phyloP scores from a whole-genome alignment of 2,888 invertebrate genomes.

The Furcula furcula region DNA sequence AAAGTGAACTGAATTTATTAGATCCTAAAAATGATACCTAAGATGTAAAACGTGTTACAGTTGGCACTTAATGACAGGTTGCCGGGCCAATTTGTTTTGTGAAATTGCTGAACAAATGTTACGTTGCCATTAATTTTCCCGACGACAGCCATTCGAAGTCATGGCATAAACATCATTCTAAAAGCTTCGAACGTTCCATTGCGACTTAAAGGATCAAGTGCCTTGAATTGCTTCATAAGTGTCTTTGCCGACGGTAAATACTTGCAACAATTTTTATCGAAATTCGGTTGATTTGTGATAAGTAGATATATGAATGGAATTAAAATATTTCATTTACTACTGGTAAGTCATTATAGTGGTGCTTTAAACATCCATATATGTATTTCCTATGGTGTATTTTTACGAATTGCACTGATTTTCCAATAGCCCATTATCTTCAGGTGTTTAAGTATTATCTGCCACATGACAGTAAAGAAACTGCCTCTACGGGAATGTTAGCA shows the following conservation, averaged over 20 bases:
- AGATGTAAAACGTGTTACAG: conserved; percentile 40
- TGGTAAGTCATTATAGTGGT: no score
- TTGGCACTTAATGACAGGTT: conserved; percentile 39
- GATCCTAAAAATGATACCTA: conserved; percentile 40
- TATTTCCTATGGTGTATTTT: no score
- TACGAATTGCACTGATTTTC: no score
- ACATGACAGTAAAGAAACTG: no score
- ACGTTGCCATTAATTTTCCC: conserved; percentile 57
- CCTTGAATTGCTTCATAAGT: conserved; percentile 55
- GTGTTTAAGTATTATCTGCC: no score
- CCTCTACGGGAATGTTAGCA: no score
- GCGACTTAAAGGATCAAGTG: conserved; percentile 52
- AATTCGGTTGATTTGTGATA: conserved; percentile 19
- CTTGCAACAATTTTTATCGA: conserved; percentile 28
- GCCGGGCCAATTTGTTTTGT: conserved; percentile 46
- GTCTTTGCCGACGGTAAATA: conserved; percentile 31
- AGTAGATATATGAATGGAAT: no score
- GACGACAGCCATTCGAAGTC: conserved; percentile 54
- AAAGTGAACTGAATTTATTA: conserved; percentile 25
- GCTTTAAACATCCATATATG: no score
- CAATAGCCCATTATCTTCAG: no score
- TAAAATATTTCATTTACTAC: no score
- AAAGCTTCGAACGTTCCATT: conserved; percentile 40
- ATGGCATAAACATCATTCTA: conserved; percentile 51
- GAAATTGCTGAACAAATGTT: conserved; percentile 46